Evolutionary conservation across 2,797 vertebrate genomes (phyloP).

Genomic region (Rhincodon typus): DNA sequence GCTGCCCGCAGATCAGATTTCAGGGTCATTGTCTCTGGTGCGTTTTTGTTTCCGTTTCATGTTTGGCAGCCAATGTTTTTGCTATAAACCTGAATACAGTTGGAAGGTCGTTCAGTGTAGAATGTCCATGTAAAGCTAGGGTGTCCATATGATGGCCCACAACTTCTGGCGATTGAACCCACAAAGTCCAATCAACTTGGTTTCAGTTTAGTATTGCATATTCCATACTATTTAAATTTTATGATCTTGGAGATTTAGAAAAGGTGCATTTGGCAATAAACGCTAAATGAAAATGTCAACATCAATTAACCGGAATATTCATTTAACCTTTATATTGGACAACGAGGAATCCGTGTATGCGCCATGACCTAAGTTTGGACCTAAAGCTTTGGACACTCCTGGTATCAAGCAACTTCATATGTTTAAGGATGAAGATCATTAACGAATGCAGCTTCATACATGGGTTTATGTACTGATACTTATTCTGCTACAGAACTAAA

Average conservation of each 20-base stretch:
- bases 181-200: not conserved
- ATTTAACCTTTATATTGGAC: slow-evolving; percentile 22
- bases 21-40: slow-evolving; percentile 86
- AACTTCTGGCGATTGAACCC: not conserved
- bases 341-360: not conserved
- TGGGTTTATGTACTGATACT: not conserved
- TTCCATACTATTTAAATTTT: not conserved
- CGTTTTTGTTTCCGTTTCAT: slow-evolving; percentile 42
- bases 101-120: slow-evolving; percentile 21
- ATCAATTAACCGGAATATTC: slow-evolving; percentile 15
- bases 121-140: slow-evolving; percentile 10
- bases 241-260: not conserved
- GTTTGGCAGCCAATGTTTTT: slow-evolving; percentile 25
- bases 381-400: not conserved
- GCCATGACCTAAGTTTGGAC: slow-evolving; percentile 10
- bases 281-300: slow-evolving; percentile 6
- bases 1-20: slow-evolving; percentile 85
- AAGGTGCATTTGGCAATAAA: not conserved
- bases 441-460: not conserved
- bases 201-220: not conserved
- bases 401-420: slow-evolving; percentile 29
- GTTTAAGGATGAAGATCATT: slow-evolving; percentile 28
- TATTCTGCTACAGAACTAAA: slow-evolving; percentile 3
- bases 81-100: slow-evolving; percentile 19
- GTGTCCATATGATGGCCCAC: not conserved